Evolutionary conservation across 2,113 vertebrate genomes (phyloP).

Genomic region (Collichthys lucidus): DNA sequence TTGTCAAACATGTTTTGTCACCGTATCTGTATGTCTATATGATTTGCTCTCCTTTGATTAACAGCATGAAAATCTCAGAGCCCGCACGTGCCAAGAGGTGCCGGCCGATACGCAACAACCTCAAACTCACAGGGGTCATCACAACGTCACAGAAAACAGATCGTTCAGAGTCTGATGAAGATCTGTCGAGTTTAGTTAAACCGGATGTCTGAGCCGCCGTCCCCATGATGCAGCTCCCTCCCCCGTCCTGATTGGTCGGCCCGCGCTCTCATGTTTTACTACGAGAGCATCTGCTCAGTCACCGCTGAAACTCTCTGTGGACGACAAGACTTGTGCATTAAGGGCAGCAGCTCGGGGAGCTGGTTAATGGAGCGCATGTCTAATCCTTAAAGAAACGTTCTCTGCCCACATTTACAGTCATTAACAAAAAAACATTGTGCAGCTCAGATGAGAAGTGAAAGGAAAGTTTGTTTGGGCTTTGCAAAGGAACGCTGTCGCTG

Average conservation of each 20-base stretch:
- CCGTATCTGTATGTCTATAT: neutral
- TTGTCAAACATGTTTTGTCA: neutral
- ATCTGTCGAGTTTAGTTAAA: too few species aligned
- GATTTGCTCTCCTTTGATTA: slow-evolving; percentile 15
- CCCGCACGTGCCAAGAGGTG: neutral
- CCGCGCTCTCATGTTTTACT: neutral
- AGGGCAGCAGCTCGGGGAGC: slow-evolving; percentile 31
- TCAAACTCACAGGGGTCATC: slow-evolving; percentile 14
- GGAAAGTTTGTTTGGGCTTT: neutral
- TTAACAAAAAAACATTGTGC: neutral
- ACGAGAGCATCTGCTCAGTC: slow-evolving; percentile 11
- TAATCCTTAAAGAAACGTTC: neutral
- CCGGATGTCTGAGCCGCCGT: neutral
- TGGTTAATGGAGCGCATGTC: slow-evolving; percentile 20
- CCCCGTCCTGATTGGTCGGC: neutral
- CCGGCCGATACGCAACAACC: neutral
- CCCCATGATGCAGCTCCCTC: neutral
- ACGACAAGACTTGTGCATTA: slow-evolving; percentile 55
- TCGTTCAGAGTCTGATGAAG: too few species aligned
- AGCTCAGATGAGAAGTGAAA: neutral
- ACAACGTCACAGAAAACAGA: neutral
- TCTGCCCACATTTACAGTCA: neutral
- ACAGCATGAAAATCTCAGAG: neutral
- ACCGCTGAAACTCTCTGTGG: slow-evolving; percentile 14
- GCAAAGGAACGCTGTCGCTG: neutral